Evolutionary conservation across 2,888 invertebrate genomes (phyloP).

Genomic region (Cephus pygmeus): DNA sequence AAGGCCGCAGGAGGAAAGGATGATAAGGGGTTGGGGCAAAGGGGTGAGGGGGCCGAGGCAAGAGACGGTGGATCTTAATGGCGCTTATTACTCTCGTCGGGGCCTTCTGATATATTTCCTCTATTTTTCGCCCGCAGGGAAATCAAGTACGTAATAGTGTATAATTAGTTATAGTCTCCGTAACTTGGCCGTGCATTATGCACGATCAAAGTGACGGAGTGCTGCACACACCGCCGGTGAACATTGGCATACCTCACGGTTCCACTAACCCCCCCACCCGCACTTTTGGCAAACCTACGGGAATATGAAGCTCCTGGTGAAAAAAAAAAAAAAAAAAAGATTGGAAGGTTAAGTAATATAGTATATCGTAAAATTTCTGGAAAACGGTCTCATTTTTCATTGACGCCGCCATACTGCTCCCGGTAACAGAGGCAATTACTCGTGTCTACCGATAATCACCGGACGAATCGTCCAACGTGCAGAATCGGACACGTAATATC

Average conservation of each 20-base stretch:
- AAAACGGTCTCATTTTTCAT: neutral
- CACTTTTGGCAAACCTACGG: neutral
- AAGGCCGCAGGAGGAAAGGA: neutral
- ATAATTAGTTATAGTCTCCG: constrained; percentile 63
- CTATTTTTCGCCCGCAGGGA: constrained; percentile 65
- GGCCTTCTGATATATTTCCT: constrained; percentile 60
- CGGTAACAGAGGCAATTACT: neutral
- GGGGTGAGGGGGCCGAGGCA: neutral
- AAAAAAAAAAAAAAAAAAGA: neutral
- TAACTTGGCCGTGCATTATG: constrained; percentile 62
- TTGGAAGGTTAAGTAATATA: neutral
- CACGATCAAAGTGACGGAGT: constrained; percentile 62
- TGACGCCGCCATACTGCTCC: neutral
- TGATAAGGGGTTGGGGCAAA: neutral
- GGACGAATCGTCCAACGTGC: constrained; percentile 23
- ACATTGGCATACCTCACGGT: constrained; percentile 32
- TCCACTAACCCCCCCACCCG: neutral
- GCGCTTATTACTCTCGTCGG: constrained; percentile 63
- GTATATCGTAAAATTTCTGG: neutral
- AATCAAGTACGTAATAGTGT: constrained; percentile 63
- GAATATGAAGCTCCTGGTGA: neutral
- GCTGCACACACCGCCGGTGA: constrained; percentile 42
- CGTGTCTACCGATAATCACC: neutral
- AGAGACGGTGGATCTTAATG: constrained; percentile 57
- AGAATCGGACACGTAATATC: constrained; percentile 46